Conservation (phyloP, 2,113 vertebrate species). For the Lophochroa leadbeateri region DNA sequence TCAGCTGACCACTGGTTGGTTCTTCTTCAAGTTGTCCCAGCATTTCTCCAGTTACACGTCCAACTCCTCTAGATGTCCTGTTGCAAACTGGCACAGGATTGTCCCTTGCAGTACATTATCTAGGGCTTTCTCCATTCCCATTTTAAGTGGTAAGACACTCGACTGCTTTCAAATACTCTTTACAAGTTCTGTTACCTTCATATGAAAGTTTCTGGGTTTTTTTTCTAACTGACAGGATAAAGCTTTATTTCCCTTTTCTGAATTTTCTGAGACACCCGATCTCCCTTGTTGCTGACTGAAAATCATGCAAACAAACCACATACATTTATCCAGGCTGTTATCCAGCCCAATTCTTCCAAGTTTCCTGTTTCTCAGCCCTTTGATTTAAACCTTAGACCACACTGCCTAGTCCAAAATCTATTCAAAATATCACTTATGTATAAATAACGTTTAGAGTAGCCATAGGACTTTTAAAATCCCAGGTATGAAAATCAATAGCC, state of each 20-base stretch:
- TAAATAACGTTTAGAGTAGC: neutral
- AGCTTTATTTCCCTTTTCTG: neutral
- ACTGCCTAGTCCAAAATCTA: constrained; percentile 20
- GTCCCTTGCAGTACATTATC: neutral
- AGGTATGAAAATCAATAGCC: neutral
- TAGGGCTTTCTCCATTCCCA: neutral
- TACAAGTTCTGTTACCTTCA: neutral
- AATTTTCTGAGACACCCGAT: constrained; percentile 33
- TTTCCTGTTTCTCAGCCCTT: constrained; percentile 61
- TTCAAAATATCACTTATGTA: constrained; percentile 10
- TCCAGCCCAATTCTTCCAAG: constrained; percentile 37
- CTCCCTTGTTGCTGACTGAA: constrained; percentile 36
- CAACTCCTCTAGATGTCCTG: neutral
- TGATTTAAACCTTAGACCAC: constrained; percentile 47
- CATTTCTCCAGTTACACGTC: neutral
- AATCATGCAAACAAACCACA: constrained; percentile 55
- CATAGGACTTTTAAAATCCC: neutral
- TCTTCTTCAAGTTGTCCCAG: neutral
- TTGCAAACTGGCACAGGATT: neutral
- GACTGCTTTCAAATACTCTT: neutral
- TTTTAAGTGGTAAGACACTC: neutral
- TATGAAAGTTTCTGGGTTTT: neutral
- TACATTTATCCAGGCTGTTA: constrained; percentile 47
- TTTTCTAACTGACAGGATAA: neutral
- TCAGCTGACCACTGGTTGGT: neutral